phyloP scores from a whole-genome alignment of 2,797 vertebrate genomes.

The Chrysocyon brachyurus region DNA sequence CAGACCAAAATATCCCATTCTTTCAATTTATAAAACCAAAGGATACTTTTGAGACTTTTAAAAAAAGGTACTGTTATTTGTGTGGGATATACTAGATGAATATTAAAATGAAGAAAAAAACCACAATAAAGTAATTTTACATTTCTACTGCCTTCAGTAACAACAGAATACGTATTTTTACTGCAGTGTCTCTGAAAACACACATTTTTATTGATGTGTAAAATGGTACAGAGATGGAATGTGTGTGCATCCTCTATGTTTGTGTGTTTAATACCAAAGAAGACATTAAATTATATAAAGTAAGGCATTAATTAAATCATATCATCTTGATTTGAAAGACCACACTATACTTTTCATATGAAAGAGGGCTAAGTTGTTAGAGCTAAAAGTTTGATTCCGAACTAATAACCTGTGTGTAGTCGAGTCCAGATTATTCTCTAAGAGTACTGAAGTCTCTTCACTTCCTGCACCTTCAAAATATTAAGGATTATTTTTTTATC shows the following conservation, averaged over 20 bases:
- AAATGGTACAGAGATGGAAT: background rate
- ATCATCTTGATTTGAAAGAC: background rate
- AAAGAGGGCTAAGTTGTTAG: background rate
- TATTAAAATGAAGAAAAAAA: background rate
- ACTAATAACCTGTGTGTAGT: background rate
- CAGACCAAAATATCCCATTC: background rate
- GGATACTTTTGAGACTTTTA: background rate
- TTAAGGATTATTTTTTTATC: background rate
- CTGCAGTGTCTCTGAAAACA: background rate
- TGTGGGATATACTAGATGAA: background rate
- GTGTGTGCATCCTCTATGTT: background rate
- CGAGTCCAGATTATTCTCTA: background rate
- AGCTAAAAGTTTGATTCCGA: background rate
- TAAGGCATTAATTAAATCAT: background rate
- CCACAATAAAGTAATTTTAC: background rate
- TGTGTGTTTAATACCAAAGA: background rate
- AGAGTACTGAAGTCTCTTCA: background rate
- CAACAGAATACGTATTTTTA: background rate
- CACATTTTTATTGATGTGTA: background rate
- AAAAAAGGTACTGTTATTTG: background rate
- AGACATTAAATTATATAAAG: background rate
- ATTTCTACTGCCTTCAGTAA: background rate
- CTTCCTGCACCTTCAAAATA: background rate
- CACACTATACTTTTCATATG: background rate
- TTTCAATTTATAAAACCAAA: background rate